Evolutionary conservation across 2,888 invertebrate species (phyloP).

Genomic region (Coelogynopora nodosa): DNA sequence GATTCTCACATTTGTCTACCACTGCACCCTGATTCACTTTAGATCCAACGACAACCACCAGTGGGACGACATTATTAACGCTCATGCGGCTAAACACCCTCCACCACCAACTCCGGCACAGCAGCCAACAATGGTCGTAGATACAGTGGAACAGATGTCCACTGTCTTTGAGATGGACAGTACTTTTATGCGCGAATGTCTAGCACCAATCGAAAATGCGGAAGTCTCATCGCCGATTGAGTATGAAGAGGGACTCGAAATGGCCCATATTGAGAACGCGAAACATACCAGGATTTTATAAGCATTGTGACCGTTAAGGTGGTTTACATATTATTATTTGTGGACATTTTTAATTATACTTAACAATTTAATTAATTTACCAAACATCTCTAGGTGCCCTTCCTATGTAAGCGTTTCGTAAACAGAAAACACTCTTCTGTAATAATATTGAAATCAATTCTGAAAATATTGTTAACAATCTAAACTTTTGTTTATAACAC

Average conservation of each 20-base stretch:
- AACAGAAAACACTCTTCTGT: no score
- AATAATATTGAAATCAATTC: no score
- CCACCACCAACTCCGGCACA: neutral
- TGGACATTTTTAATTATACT: no score
- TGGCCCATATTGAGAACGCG: neutral
- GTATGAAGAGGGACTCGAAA: slow-evolving; percentile 18
- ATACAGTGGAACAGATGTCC: neutral
- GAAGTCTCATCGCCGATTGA: neutral
- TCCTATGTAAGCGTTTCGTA: no score
- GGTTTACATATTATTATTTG: no score
- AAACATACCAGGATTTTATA: neutral
- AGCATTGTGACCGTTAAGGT: no score
- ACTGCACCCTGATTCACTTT: neutral
- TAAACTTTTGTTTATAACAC: no score
- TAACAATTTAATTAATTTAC: no score
- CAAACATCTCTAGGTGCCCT: no score
- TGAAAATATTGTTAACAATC: no score
- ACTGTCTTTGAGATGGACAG: neutral
- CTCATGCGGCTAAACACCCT: neutral
- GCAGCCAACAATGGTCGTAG: neutral
- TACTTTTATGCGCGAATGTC: neutral
- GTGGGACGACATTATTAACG: slow-evolving; percentile 6
- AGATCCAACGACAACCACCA: neutral
- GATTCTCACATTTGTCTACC: neutral
- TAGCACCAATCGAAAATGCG: neutral